Evolutionary conservation across 2,888 invertebrate genomes (phyloP).

Genomic region (Sinodicranocentrus sp.): DNA sequence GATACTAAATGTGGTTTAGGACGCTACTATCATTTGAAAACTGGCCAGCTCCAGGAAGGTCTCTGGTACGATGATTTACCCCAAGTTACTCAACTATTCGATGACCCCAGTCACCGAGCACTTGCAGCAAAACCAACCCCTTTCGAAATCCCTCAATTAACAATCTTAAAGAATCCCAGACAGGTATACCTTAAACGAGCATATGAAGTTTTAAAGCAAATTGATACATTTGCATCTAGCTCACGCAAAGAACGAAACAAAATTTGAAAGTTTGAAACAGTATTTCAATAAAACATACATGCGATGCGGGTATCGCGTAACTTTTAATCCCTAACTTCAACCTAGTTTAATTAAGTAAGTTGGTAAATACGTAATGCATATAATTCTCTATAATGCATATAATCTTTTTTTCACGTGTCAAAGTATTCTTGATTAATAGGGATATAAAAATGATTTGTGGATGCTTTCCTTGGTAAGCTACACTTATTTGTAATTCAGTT

Average conservation of each 20-base stretch:
- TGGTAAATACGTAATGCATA: too few species aligned
- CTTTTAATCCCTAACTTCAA: too few species aligned
- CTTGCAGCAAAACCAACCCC: slow-evolving; percentile 19
- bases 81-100: slow-evolving; percentile 68
- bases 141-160: slow-evolving; percentile 70
- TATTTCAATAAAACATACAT: too few species aligned
- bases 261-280: not conserved
- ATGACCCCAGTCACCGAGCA: slow-evolving; percentile 52
- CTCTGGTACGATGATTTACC: slow-evolving; percentile 81
- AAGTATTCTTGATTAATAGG: too few species aligned
- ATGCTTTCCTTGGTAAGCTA: too few species aligned
- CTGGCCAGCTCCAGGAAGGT: slow-evolving; percentile 84
- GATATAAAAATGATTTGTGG: too few species aligned
- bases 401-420: too few species aligned
- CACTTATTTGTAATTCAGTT: too few species aligned
- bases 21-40: slow-evolving; percentile 83
- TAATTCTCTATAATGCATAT: too few species aligned
- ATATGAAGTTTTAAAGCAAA: slow-evolving; percentile 67
- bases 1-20: slow-evolving; percentile 81
- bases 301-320: too few species aligned
- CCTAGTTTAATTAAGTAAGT: too few species aligned
- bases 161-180: slow-evolving; percentile 65
- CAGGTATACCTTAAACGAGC: slow-evolving; percentile 69
- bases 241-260: not conserved
- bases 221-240: slow-evolving; percentile 14